phyloP scores from a whole-genome alignment of 2,888 invertebrate species.

The Phorcus lineatus region DNA sequence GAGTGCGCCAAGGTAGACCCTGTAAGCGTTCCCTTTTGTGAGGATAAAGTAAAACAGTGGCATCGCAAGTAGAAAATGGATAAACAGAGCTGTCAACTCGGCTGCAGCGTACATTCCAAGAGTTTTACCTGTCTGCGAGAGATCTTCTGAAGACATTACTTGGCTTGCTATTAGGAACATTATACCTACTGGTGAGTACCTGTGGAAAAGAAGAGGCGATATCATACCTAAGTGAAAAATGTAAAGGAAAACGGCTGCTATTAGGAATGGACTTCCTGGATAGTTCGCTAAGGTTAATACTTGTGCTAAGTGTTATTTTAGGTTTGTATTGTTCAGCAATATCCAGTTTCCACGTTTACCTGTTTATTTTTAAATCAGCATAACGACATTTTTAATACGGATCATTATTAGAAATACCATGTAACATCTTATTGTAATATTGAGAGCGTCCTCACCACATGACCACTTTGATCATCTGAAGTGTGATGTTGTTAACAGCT shows the following conservation, averaged over 20 bases:
- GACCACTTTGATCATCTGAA: background rate
- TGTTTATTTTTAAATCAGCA: too few species aligned
- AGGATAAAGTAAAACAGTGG: background rate
- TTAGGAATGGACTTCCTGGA: too few species aligned
- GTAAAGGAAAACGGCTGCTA: background rate
- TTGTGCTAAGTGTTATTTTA: too few species aligned
- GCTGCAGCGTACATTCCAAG: background rate
- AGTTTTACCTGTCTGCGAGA: background rate
- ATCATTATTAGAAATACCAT: too few species aligned
- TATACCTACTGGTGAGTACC: background rate
- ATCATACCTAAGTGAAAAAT: background rate
- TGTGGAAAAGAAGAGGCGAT: background rate
- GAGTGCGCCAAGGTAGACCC: background rate
- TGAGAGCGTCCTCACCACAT: background rate
- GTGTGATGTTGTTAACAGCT: background rate
- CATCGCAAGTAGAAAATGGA: background rate
- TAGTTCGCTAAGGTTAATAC: too few species aligned
- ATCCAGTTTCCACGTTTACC: too few species aligned
- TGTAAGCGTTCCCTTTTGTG: background rate
- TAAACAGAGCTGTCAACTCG: background rate
- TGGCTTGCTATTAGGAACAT: background rate
- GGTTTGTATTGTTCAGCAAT: too few species aligned
- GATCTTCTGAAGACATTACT: background rate
- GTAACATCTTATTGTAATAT: background rate
- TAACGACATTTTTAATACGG: too few species aligned